Evolutionary conservation across 2,888 invertebrate species (phyloP).

Genomic region (Polyommatus iphigenia): DNA sequence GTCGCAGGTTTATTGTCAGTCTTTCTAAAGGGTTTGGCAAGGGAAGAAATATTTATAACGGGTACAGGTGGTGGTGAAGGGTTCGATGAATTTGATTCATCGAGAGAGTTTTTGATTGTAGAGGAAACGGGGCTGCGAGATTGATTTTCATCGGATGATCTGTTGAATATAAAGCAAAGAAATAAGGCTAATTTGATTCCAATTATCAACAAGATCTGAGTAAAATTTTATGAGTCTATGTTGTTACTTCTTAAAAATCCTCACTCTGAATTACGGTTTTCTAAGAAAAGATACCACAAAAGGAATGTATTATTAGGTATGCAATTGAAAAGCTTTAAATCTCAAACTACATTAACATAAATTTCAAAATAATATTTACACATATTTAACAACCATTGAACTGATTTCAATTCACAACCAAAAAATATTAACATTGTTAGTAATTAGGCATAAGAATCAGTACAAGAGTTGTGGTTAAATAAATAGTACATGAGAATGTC

Average conservation of each 20-base stretch:
- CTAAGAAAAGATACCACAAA: conserved; percentile 42
- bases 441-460: conserved; percentile 29
- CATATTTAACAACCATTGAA: conserved; percentile 29
- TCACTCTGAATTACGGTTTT: not conserved
- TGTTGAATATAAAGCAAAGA: conserved; percentile 80
- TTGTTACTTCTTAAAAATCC: not conserved
- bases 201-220: conserved; percentile 36
- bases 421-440: conserved; percentile 30
- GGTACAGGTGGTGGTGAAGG: conserved; percentile 53
- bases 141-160: conserved; percentile 78
- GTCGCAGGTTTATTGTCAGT: conserved; percentile 69
- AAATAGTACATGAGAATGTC: conserved; percentile 32
- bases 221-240: conserved; percentile 34
- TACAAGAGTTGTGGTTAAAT: conserved; percentile 36
- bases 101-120: conserved; percentile 67
- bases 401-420: conserved; percentile 27
- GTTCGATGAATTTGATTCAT: conserved; percentile 56
- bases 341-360: conserved; percentile 32
- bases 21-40: conserved; percentile 75
- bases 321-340: conserved; percentile 28
- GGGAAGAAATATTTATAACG: conserved; percentile 67
- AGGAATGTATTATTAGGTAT: conserved; percentile 31
- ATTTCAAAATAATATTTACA: conserved; percentile 27
- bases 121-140: conserved; percentile 62
- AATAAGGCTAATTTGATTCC: conserved; percentile 68